Conservation (phyloP, 2,113 vertebrate species). For the Stictonetta naevosa region DNA sequence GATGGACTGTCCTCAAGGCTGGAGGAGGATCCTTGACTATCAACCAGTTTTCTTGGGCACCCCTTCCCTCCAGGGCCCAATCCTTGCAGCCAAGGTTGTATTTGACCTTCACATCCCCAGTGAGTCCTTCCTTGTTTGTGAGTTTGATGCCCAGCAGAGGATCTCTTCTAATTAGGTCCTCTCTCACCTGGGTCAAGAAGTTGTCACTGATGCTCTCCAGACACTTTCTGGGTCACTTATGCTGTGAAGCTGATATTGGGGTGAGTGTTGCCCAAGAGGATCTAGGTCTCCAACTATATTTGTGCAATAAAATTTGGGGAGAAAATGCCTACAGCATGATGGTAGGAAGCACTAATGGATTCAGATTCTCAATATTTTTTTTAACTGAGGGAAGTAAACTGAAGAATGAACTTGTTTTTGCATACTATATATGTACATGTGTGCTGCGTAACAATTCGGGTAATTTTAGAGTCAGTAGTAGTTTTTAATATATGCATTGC, state of each 20-base stretch:
- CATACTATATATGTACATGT: accelerated
- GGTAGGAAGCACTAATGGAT: not conserved
- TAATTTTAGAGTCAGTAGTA: not conserved
- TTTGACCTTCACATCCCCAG: not conserved
- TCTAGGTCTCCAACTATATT: not conserved
- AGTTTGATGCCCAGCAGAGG: not conserved
- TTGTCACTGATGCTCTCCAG: not conserved
- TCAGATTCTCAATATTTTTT: not conserved
- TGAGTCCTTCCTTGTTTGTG: not conserved
- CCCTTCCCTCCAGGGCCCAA: too few species aligned
- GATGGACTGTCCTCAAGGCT: not conserved
- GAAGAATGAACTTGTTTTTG: not conserved
- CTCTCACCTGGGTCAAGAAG: not conserved
- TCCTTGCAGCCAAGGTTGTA: not conserved
- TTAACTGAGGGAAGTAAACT: not conserved
- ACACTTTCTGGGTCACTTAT: not conserved
- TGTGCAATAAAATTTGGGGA: not conserved
- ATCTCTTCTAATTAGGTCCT: not conserved
- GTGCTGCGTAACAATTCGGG: not conserved
- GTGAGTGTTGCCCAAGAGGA: not conserved
- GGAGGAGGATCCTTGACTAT: not conserved
- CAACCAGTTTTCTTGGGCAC: not conserved
- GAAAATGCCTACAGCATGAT: not conserved
- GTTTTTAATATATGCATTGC: not conserved
- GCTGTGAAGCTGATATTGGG: not conserved